phyloP scores from a whole-genome alignment of 2,113 vertebrate species.

The Benitochromis conjunctus region DNA sequence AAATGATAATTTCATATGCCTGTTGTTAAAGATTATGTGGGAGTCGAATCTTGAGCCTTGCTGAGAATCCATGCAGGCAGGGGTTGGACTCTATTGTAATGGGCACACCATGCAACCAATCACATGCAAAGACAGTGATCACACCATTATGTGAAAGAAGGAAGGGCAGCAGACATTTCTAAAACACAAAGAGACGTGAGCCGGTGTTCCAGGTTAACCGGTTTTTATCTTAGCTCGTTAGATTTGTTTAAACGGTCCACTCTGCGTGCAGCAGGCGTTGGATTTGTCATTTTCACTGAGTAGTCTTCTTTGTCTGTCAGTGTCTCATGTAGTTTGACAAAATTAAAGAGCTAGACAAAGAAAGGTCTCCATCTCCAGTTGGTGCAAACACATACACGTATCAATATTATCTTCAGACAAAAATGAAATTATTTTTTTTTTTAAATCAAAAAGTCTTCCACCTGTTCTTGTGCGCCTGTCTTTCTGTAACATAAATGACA shows the following conservation, averaged over 20 bases:
- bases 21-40: background rate
- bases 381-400: background rate
- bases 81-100: background rate
- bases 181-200: background rate
- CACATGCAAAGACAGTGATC: background rate
- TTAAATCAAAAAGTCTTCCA: background rate
- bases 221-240: background rate
- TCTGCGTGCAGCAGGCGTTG: background rate
- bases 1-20: background rate
- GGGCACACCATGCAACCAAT: background rate
- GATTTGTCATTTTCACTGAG: background rate
- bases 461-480: accelerated
- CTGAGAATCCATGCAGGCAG: accelerated
- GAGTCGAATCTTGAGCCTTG: background rate
- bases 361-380: background rate
- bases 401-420: background rate
- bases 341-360: accelerated
- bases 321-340: accelerated
- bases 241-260: background rate
- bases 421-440: no score
- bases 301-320: background rate
- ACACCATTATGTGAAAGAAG: background rate
- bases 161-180: background rate
- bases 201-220: background rate
- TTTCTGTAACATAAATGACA: background rate